A percentile compares a stretch with the other conserved stretches of the same genome.
Evolutionary conservation across 2,797 vertebrate genomes (phyloP).

Genomic region (Gobionotothen gibberifrons): DNA sequence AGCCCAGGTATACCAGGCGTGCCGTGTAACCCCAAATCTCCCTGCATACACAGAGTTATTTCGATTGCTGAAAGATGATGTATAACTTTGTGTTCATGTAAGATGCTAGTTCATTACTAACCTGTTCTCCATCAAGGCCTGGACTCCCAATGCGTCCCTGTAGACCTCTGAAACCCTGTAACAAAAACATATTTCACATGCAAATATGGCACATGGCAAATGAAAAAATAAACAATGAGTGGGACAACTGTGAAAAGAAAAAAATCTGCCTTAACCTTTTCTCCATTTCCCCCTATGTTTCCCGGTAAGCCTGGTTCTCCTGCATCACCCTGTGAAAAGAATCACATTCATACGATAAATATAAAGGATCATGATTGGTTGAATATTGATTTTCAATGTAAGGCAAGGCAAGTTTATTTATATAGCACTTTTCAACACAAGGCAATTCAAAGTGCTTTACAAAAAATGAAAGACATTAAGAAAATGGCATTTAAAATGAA

Average conservation of each 20-base stretch:
- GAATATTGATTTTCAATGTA: neutral
- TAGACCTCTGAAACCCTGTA: conserved; percentile 87
- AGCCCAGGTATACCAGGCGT: conserved; percentile 83
- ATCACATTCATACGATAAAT: neutral
- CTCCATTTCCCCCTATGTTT: conserved; percentile 84
- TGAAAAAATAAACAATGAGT: neutral
- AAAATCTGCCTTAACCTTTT: conserved; percentile 81
- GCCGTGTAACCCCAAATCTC: conserved; percentile 84
- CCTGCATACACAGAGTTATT: conserved; percentile 65
- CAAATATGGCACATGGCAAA: neutral
- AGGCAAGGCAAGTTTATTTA: too few species aligned
- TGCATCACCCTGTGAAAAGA: conserved; percentile 80
- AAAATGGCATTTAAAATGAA: too few species aligned
- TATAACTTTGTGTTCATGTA: neutral
- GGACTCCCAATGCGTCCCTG: conserved; percentile 82
- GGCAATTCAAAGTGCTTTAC: too few species aligned
- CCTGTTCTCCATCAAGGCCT: conserved; percentile 85
- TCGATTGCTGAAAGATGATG: neutral
- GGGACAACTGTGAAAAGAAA: neutral
- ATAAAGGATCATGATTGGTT: fast-evolving
- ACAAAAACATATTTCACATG: neutral
- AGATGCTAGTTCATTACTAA: conserved; percentile 44
- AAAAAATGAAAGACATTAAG: too few species aligned
- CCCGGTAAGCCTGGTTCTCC: conserved; percentile 86
- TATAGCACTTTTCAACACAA: too few species aligned